Base-by-base conservation (phyloP, 2,888 invertebrate species). In the Aporophyla lueneburgensis region DNA sequence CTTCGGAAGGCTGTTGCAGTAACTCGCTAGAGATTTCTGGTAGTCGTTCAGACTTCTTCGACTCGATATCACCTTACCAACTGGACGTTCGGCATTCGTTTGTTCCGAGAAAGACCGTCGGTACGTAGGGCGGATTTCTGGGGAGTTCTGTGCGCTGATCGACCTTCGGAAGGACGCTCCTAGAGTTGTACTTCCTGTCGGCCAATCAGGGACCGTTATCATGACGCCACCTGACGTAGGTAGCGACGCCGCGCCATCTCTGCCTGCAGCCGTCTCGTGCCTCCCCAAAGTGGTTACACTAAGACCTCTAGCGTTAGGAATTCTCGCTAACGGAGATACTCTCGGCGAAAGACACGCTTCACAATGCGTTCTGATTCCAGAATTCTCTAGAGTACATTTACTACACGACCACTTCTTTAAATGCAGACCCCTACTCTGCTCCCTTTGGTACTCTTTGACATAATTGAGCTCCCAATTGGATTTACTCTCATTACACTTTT, bases 301-400 rank as follows among this genome's bases (percentile, higher is more conserved):
- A 5, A 96, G 86, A 3, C 96, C 96, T 85, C 96, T 91, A 0
- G 96, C 91, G 62, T 95, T 96, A 2, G 96, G 93, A 61, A 95
- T 92, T 69, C 96, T 91, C 0, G 96, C 89, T 43, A 96, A 76
- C 0, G 94, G 94, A 6, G 93, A 94, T 10, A 96, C 96, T 85
- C 97, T 95, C 0, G 98, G 98, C 0, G 98, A 97, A 87, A 98
- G 97, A 89, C 98, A 98, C 0, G 98, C 98, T 88, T 98, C 98
- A 92, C 98, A 98, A 79, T 97, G 97, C 10, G 97, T 97, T 80
- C 97, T 96, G 49, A 97, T 97, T 0, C 97, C 97, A 71, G 97
- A 97, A 94, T 98, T 98, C 86, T 98, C 97, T 54, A 98, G 94
- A 0, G 98, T 98, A 91, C 98, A 98, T 89, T 98, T 97, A 86